Evolutionary conservation across 2,113 vertebrate genomes (phyloP), one percentile per base, ranked within the genome.

Genomic region (Excalfactoria chinensis): DNA sequence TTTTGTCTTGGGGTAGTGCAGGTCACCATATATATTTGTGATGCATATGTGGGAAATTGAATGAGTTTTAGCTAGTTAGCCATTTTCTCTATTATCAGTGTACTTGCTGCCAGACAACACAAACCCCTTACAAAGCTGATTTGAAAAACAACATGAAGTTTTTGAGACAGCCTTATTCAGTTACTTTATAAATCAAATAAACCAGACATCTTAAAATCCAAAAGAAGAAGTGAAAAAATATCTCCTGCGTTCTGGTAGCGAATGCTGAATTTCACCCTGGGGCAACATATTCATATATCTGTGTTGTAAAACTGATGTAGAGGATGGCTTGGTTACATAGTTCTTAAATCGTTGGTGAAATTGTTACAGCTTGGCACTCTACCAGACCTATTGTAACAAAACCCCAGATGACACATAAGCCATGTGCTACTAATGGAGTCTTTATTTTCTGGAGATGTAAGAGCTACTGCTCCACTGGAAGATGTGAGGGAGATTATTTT

Each of bases 151-250:
- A n/a, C 0, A 11, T 25, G 34, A 32, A 43, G 26, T 74, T 82
- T 84, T 64, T 48, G 53, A 83, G 67, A 62, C 35, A 62, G 56
- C 77, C 56, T 68, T 88, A 90, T 83, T 60, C 17, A 43, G 13
- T 30, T 82, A 34, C 59, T 85, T 91, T 34, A 44, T 18, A 77
- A 83, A 71, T 92, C 78, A 89, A 37, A 72, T 70, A 74, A 95
- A 95, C 35, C 59, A 94, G 90, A 32, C 78, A 34, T 68, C 81
- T 92, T 90, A 89, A 84, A 91, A 86, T 79, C 62, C 6, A 11
- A 46, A 85, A 83, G 68, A 56, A 18, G 14, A 40, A 67, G 46
- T 67, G 6, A 58, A 86, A 74, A 85, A 63, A 25, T n/a, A 37
- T 37, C 25, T 77, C 41, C 49, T 51, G 35, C 67, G n/a, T 77